phyloP scores from a whole-genome alignment of 2,888 invertebrate species.

The Timandra comae region DNA sequence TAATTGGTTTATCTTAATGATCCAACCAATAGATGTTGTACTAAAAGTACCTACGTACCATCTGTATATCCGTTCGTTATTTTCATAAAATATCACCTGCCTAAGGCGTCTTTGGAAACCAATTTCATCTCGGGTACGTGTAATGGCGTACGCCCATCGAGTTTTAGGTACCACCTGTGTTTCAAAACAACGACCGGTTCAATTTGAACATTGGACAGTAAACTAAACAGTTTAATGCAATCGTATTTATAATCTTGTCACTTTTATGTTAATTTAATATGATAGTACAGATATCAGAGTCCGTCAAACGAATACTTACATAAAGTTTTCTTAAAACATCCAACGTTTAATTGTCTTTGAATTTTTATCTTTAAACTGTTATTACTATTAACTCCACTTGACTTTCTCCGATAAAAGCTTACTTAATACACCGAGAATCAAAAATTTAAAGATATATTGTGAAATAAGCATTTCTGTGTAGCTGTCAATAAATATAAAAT shows the following conservation, averaged over 20 bases:
- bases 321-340: conserved; percentile 4
- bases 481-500: too few relatives aligned
- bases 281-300: conserved; percentile 10
- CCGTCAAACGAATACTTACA: conserved; percentile 8
- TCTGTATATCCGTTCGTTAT: too few relatives aligned
- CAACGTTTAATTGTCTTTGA: conserved; percentile 13
- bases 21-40: too few relatives aligned
- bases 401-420: conserved; percentile 12
- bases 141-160: conserved; percentile 7
- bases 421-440: too few relatives aligned
- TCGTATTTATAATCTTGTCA: conserved; percentile 17
- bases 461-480: too few relatives aligned
- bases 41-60: too few relatives aligned
- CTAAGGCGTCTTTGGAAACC: too few relatives aligned
- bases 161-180: conserved; percentile 15
- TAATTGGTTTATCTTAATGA: too few relatives aligned
- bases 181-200: conserved; percentile 16
- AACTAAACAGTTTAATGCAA: conserved; percentile 17
- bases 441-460: too few relatives aligned
- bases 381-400: conserved; percentile 8
- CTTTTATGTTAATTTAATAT: conserved; percentile 22
- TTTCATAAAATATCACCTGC: too few relatives aligned
- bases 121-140: too few relatives aligned
- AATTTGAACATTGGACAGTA: conserved; percentile 13
- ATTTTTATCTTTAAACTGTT: conserved; percentile 6